Conservation (phyloP, 2,888 invertebrate species). For the Coleophora flavipennella region DNA sequence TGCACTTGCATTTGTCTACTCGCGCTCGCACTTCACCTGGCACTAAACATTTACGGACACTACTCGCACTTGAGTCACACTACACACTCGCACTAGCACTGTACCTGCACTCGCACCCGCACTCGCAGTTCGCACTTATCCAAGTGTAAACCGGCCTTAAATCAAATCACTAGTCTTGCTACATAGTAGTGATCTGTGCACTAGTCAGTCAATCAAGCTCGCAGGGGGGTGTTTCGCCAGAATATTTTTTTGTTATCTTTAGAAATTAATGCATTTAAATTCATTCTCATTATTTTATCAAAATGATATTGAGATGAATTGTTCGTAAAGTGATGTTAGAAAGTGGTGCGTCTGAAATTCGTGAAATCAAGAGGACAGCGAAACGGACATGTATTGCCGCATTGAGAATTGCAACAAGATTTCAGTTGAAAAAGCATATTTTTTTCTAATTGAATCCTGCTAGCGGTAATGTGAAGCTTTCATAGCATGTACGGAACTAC, state of each 20-base stretch:
- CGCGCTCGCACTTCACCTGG: too few species aligned
- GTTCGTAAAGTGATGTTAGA: slow-evolving; percentile 28
- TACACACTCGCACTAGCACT: too few species aligned
- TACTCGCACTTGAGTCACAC: too few species aligned
- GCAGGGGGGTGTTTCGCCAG: slow-evolving; percentile 42
- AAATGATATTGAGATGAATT: slow-evolving; percentile 38
- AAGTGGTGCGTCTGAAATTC: slow-evolving; percentile 34
- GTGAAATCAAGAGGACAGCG: slow-evolving; percentile 35
- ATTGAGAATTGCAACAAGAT: slow-evolving; percentile 36
- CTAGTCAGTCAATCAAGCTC: slow-evolving; percentile 60
- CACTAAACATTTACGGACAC: too few species aligned
- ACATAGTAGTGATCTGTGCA: too few species aligned
- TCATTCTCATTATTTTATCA: slow-evolving; percentile 20
- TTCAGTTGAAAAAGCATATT: slow-evolving; percentile 18
- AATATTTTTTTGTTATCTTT: slow-evolving; percentile 50
- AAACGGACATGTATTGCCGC: slow-evolving; percentile 53
- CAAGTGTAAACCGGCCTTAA: too few species aligned
- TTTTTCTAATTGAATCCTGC: slow-evolving; percentile 15
- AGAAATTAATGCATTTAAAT: slow-evolving; percentile 42
- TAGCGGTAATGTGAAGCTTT: slow-evolving; percentile 12
- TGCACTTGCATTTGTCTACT: too few species aligned
- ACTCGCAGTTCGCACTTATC: too few species aligned
- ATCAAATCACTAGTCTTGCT: too few species aligned
- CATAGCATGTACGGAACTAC: slow-evolving; percentile 18
- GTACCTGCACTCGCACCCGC: too few species aligned